phyloP scores from a whole-genome alignment of 2,797 vertebrate species.

The Thunnus albacares region DNA sequence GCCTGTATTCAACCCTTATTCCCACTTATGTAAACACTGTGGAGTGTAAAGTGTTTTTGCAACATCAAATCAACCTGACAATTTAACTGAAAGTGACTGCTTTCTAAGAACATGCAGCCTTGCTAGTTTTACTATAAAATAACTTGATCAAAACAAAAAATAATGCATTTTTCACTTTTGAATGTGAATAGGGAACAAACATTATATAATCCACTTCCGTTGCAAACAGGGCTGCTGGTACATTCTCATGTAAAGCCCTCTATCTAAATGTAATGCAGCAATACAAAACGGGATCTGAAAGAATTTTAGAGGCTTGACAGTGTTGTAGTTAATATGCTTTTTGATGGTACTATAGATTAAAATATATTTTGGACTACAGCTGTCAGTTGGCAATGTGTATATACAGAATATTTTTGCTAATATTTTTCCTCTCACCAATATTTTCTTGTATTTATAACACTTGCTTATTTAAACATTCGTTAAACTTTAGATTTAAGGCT shows the following conservation, averaged over 20 bases:
- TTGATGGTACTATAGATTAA: not conserved
- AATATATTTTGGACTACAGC: not conserved
- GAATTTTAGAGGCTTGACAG: not conserved
- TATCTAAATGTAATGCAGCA: conserved; percentile 13
- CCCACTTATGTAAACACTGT: not conserved
- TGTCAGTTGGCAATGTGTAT: not conserved
- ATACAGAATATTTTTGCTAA: not conserved
- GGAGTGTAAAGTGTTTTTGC: not conserved
- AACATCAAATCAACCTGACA: not conserved
- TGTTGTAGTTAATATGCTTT: conserved; percentile 8
- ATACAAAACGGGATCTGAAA: not conserved
- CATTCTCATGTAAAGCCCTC: not conserved
- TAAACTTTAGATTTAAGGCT: not conserved
- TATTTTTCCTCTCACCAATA: not conserved
- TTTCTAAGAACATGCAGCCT: not conserved
- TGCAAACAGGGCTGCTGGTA: conserved; percentile 5
- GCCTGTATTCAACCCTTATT: conserved; percentile 12
- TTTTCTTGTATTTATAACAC: not conserved
- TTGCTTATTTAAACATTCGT: not conserved
- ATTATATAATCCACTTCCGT: not conserved
- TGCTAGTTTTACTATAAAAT: not conserved
- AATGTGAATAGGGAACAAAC: not conserved
- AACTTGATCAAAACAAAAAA: not conserved
- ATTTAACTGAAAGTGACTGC: not conserved
- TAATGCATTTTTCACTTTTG: not conserved